Evolutionary conservation across 2,797 vertebrate genomes (phyloP), one percentile per base, ranked within the genome.

Genomic region (Spondyliosoma cantharus): DNA sequence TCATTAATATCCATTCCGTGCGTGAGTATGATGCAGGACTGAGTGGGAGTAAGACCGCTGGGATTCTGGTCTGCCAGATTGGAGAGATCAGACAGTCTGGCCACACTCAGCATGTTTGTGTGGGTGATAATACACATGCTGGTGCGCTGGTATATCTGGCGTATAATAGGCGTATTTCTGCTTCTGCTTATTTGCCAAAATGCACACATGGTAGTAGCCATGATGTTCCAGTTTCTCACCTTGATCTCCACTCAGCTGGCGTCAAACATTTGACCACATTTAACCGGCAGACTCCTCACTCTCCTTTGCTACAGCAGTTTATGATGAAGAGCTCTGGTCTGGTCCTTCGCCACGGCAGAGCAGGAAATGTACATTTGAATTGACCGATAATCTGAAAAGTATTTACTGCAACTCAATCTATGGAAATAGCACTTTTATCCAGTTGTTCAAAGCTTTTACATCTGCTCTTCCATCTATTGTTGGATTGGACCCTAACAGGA

Each of bases 1-100:
- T 87, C 83, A 83, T 86, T 84, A 81, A 81, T 85, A 80, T 81
- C 54, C 65, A 86, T 84, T 84, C 81, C 65, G 59, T 74, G 58
- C 22, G 8, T 59, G 13, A 68, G 73, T 59, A 48, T 72, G 90
- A 90, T 88, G 79, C 68, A 45, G 29, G 27, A 63, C 68, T 62
- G 59, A 80, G 65, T 50, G 53, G 76, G 75, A 81, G 62, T 56
- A 37, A 72, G 62, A 63, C 32, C 66, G 67, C 27, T 45, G 32
- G 71, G 59, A 71, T 82, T 68, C 58, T 76, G 81, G 78, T 83
- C 68, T 71, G 63, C 78, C 66, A 59, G 57, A 78, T 83, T 60
- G 76, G 52, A 65, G 25, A 54, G 57, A 83, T 86, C 82, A 74
- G 64, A 72, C 4, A 6, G 68, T 67, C 57, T 74, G 45, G 42